Evolutionary conservation across 2,888 invertebrate genomes (phyloP).

Genomic region (Hofmannophila pseudospretella): DNA sequence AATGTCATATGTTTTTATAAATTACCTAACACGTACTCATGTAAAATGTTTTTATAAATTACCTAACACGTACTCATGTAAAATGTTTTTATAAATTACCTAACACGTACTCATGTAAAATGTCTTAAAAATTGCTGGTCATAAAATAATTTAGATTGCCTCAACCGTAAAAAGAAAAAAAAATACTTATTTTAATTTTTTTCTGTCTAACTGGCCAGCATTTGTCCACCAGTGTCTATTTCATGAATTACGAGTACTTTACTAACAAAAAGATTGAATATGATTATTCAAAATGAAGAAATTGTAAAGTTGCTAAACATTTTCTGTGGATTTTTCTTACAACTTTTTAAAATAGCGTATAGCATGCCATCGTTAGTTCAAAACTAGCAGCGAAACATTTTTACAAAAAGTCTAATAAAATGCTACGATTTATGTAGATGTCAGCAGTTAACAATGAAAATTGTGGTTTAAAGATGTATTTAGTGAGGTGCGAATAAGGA

Average conservation of each 20-base stretch:
- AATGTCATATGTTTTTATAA: too few relatives aligned
- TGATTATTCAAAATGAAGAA: slow-evolving; percentile 9
- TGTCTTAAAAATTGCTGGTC: too few relatives aligned
- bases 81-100: too few relatives aligned
- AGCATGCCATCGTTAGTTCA: slow-evolving; percentile 20
- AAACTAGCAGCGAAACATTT: slow-evolving; percentile 8
- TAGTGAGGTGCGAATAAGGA: slow-evolving; percentile 2
- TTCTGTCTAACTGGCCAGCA: too few relatives aligned
- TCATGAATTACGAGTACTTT: not conserved
- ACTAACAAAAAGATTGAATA: slow-evolving; percentile 3
- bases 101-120: too few relatives aligned
- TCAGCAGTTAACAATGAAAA: slow-evolving; percentile 7
- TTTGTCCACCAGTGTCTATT: too few relatives aligned
- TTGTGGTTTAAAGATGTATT: slow-evolving; percentile 5
- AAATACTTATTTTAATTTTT: too few relatives aligned
- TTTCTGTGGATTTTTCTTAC: not conserved
- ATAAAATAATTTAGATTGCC: too few relatives aligned
- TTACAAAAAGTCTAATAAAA: slow-evolving; percentile 8
- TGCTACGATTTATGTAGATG: slow-evolving; percentile 9
- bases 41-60: too few relatives aligned
- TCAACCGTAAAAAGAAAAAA: too few relatives aligned
- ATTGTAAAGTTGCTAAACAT: slow-evolving; percentile 3
- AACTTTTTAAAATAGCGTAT: slow-evolving; percentile 19
- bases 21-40: too few relatives aligned
- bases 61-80: too few relatives aligned